Evolutionary conservation across 1,140 invertebrate species (phyloP).

Genomic region (Lucilia cuprina): DNA sequence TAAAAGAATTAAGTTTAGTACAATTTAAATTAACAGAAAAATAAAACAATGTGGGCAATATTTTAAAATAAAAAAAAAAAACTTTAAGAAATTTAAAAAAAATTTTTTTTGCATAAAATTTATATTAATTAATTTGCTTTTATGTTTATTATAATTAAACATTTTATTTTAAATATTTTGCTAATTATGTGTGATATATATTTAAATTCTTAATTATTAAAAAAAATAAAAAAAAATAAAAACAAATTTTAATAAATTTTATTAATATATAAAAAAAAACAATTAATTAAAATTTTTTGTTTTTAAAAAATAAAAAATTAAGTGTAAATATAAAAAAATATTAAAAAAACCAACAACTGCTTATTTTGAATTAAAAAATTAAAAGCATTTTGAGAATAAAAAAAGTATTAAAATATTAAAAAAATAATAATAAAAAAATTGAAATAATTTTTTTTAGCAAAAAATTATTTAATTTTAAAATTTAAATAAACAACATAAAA

Average conservation of each 20-base stretch:
- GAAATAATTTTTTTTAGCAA: background rate
- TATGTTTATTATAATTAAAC: background rate
- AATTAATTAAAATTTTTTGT: background rate
- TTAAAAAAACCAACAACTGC: background rate
- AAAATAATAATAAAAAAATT: background rate
- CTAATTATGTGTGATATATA: slow-evolving; percentile 35
- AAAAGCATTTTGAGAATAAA: background rate
- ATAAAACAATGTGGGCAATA: background rate
- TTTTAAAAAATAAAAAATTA: background rate
- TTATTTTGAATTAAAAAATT: background rate
- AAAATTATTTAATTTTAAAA: background rate
- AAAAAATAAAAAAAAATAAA: background rate
- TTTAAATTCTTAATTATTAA: slow-evolving; percentile 13
- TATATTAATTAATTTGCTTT: background rate
- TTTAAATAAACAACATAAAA: background rate
- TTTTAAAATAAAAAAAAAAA: background rate
- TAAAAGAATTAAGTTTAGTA: background rate
- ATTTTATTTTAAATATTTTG: background rate
- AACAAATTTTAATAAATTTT: background rate
- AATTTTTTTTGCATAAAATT: background rate
- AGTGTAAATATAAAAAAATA: background rate
- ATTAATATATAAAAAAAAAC: background rate
- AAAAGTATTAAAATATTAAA: slow-evolving; percentile 5
- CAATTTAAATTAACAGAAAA: background rate
- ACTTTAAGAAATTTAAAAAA: background rate